Evolutionary conservation across 2,888 invertebrate species (phyloP), one percentile per base, ranked within the genome.

Genomic region (Apamea sordens): DNA sequence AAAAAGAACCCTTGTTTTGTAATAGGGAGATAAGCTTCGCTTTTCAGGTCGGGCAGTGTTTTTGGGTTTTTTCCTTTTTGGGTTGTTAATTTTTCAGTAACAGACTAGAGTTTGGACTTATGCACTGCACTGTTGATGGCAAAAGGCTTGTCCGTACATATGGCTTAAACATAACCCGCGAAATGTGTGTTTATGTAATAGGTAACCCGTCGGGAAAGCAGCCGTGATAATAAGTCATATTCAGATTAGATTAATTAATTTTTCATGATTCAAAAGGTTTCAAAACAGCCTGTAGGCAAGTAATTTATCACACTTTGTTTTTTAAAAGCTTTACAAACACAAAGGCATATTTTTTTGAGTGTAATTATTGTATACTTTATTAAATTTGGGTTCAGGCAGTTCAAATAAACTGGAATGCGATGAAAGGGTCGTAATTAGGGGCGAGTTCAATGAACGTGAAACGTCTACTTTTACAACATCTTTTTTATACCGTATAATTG

Each of bases 381-480:
- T 73, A 63, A 77, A 68, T 63, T 73, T 28, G 67, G 61, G 72
- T 73, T 87, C 70, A 73, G 67, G 67, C 24, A 21, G 72, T 73
- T 78, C 36, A 73, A 76, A 56, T 78, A 67, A n/a, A 53, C 44
- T 44, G 63, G 44, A 69, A 64, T 77, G 59, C 41, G 56, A 69
- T 77, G 80, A 85, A 85, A 84, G 64, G 72, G 73, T 63, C 75
- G 82, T 86, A 76, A 81, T 73, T 76, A 67, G 76, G 73, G 44
- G 36, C n/a, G 71, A 67, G 89, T 80, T 83, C 80, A 81, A 50
- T 47, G 84, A 32, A 63, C 53, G 61, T 44, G 75, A 63, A 59
- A 67, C 59, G 21, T 67, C 73, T 44, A 71, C 53, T 74, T 76
- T 59, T 64, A 36, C 21, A 74, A 28, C 15, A n/a, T 32, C 24